Base-by-base conservation (phyloP, 2,888 invertebrate genomes). In the Abrostola tripartita region DNA sequence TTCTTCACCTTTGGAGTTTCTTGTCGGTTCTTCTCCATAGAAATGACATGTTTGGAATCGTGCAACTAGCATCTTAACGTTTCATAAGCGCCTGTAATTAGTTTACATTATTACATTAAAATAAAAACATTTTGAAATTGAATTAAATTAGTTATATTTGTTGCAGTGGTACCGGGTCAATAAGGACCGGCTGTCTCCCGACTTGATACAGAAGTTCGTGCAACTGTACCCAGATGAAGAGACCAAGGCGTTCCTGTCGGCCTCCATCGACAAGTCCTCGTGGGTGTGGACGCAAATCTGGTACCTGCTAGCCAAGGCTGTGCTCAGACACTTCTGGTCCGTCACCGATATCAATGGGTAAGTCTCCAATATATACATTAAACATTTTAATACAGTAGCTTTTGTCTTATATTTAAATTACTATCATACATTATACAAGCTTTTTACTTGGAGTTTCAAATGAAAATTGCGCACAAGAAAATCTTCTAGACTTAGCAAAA, bases 271-370 rank as follows among this genome's bases (percentile, higher is more conserved):
- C 77, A 97, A 98, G 88, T 97, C 98, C 5, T 97, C 98, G 79
- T 97, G 97, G 95, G 92, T 99, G 63, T 96, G 98, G 92, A 96
- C 97, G 37, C 98, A 99, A 91, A 95, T 99, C 70, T 98, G 98
- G 97, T 98, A 99, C 92, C 96, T 98, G 42, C 81, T 99, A 42
- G 98, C 97, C 12, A 97, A 97, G 82, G 96, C 97, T n/a, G 92
- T 99, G 47, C 95, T 99, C 24, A 96, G 97, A 73, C 96, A 97
- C 92, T 98, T 99, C 94, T 97, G 99, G 97, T 98, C 98, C 38
- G 97, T 98, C 88, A 99, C 99, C 2, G 98, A 98, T 79, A 98
- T 99, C 75, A 99, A 99, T 93, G 99, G 99, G 96, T 98, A 91
- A 96, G 96, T 73, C 11, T 4, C 5, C n/a, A 12, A 37, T 37